A percentile compares a stretch with the other conserved stretches of the same genome.
These are phyloP conservation scores for Eristalinus sepulchralis DNA, from an alignment of 2,888 invertebrate species.

Conservation along the genomic window DNA sequence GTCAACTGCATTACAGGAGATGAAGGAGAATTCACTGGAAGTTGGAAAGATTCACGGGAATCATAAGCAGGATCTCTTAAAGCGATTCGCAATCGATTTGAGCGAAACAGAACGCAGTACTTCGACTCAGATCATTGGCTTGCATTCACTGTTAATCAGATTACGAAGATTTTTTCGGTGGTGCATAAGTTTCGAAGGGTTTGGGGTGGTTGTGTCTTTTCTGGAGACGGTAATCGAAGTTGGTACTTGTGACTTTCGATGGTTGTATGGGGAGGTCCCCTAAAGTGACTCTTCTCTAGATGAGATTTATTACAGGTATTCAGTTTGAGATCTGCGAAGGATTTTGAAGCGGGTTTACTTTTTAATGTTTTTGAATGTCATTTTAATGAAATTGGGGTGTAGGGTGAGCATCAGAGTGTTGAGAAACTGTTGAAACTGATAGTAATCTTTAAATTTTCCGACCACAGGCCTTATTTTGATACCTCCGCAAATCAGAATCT, in stretches of 20 bases:
- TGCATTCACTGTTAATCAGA: neutral
- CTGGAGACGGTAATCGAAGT: neutral
- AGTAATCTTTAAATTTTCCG: no score
- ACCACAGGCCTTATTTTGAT: no score
- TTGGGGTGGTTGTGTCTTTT: neutral
- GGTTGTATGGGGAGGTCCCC: neutral
- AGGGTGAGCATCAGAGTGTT: no score
- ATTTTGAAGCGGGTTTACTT: no score
- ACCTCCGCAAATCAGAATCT: no score
- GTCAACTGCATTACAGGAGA: constrained; percentile 39
- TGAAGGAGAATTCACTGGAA: neutral
- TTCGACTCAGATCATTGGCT: neutral
- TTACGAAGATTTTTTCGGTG: neutral
- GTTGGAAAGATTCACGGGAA: constrained; percentile 13
- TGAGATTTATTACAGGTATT: no score
- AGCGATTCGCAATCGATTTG: neutral
- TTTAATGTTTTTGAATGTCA: no score
- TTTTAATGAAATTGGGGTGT: no score
- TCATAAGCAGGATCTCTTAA: constrained; percentile 10
- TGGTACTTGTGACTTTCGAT: neutral
- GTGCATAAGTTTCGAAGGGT: neutral
- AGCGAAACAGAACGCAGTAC: neutral
- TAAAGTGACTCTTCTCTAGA: neutral
- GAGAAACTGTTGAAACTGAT: no score
- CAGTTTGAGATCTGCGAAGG: no score